phyloP scores from a whole-genome alignment of 2,888 invertebrate species.

The Rhabditoides inermis region DNA sequence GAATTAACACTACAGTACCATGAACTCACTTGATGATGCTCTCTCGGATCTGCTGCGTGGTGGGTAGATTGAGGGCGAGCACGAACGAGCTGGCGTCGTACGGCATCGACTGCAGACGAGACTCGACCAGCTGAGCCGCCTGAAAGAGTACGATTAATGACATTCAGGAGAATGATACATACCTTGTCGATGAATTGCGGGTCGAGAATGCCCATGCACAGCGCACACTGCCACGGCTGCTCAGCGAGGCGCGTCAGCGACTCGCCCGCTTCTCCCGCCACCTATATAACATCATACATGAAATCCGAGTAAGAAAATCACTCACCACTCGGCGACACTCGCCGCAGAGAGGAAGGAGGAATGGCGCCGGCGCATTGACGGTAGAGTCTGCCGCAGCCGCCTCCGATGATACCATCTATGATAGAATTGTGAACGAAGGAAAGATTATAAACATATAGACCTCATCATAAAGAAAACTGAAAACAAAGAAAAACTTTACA shows the following conservation, averaged over 20 bases:
- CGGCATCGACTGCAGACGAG: conserved; percentile 24
- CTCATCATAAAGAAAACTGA: too few relatives aligned
- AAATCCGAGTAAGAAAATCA: too few relatives aligned
- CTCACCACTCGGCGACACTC: too few relatives aligned
- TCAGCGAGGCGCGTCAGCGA: neutral
- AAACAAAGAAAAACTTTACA: too few relatives aligned
- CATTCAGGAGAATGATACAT: neutral
- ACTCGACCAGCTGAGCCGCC: conserved; percentile 24
- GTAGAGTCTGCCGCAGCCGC: too few relatives aligned
- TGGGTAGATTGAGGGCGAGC: conserved; percentile 43
- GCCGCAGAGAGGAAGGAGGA: too few relatives aligned
- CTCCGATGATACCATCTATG: too few relatives aligned
- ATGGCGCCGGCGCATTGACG: too few relatives aligned
- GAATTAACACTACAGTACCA: neutral
- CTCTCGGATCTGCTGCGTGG: conserved; percentile 36
- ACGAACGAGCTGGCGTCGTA: conserved; percentile 45
- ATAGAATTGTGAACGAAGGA: too few relatives aligned
- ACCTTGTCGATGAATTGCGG: conserved; percentile 28
- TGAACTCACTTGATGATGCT: conserved; percentile 8
- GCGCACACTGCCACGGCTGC: conserved; percentile 16
- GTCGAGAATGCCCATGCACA: conserved; percentile 34
- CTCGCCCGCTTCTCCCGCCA: too few relatives aligned
- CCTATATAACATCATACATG: too few relatives aligned
- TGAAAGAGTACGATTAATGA: conserved; percentile 3
- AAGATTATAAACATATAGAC: too few relatives aligned